phyloP scores from a whole-genome alignment of 2,888 invertebrate species.

The Scaptomyza flava region DNA sequence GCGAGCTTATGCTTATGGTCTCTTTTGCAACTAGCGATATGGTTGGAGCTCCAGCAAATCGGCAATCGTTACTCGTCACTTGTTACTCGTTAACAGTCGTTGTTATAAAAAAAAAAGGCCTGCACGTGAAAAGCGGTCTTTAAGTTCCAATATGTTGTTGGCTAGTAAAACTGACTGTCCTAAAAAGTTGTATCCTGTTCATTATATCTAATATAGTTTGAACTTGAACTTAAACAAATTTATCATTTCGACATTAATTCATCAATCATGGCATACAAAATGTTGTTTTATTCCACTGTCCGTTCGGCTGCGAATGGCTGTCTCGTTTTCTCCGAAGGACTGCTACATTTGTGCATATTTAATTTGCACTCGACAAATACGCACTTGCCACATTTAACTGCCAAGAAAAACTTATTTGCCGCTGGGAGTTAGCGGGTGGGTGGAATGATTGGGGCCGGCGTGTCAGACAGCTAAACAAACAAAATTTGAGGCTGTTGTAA shows the following conservation, averaged over 20 bases:
- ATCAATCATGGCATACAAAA: background rate
- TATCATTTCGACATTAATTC: background rate
- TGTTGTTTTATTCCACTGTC: conserved; percentile 21
- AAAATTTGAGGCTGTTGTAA: conserved; percentile 48
- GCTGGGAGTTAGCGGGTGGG: background rate
- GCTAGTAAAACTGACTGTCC: too few relatives aligned
- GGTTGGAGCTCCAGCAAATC: background rate
- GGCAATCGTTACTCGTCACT: background rate
- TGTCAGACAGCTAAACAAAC: conserved; percentile 55
- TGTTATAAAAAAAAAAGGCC: too few relatives aligned
- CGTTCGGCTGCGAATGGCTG: conserved; percentile 26
- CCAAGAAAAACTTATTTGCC: conserved; percentile 24
- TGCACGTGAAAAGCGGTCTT: too few relatives aligned
- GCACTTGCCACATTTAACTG: conserved; percentile 57
- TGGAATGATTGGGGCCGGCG: conserved; percentile 1
- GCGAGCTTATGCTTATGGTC: too few relatives aligned
- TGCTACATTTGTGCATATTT: conserved; percentile 68
- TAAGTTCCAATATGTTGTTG: too few relatives aligned
- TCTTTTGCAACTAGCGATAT: background rate
- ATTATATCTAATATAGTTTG: too few relatives aligned
- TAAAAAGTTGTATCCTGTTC: too few relatives aligned
- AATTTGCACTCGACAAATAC: conserved; percentile 72
- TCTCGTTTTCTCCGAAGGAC: conserved; percentile 25
- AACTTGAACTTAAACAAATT: background rate
- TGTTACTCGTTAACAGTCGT: background rate